Evolutionary conservation across 2,888 invertebrate genomes (phyloP), one percentile per base, ranked within the genome.

Genomic region (Drosophila infuscata): DNA sequence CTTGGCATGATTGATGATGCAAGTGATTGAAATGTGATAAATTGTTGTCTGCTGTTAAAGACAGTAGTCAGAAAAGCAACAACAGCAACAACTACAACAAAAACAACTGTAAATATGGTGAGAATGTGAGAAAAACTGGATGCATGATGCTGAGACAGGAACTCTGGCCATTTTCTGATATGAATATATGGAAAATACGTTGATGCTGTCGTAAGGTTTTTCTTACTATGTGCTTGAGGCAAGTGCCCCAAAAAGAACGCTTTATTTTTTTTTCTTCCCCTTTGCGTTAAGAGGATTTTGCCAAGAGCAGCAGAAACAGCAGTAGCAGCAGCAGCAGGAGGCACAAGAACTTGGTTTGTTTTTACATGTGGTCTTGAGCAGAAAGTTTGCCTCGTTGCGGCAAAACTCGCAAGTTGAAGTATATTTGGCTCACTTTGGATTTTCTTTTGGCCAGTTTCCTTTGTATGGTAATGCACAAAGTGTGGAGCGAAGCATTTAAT

Each of bases 1-100:
- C 64, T 74, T 74, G 81, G 51, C 80, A 86, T 87, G 87, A 87
- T 87, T 90, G 87, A 87, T 87, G 87, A 66, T 70, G 49, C 71
- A 62, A 72, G 67, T 86, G 87, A 87, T 87, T 87, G 87, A 87
- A 90, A 82, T 80, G 80, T 78, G 87, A 90, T 88, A 82, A 86
- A 87, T 87, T 80, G 78, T 76, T 79, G 72, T 80, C 74, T 72
- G 80, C 57, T 76, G 82, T 20, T 36, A 60, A 79, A 30, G 69
- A 82, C 78, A 82, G 73, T 70, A 46, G 46, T 46, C 46, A 46
- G 20, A 52, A 32, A 58, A 49, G 11, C 11, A 46, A 48, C 25
- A 61, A 36, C 52, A 67, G 57, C 57, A 69, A 8, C 32, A 52
- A 52, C 51, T 67, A 58, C 60, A 56, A 70, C 67, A 70, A 71